Evolutionary conservation across 1,140 invertebrate genomes (phyloP).

Genomic region (Formica selysi): DNA sequence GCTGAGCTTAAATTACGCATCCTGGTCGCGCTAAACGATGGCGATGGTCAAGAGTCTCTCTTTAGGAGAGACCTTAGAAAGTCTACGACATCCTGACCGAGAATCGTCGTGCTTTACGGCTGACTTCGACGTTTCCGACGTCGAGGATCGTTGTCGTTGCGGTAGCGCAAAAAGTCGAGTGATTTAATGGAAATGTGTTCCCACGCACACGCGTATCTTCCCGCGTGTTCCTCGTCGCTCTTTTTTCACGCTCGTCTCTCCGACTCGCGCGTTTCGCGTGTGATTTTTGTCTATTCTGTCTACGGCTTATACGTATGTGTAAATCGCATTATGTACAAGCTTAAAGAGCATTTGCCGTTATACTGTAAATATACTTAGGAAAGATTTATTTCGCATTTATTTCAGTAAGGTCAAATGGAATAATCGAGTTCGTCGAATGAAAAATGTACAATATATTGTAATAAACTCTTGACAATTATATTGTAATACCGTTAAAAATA

Average conservation of each 20-base stretch:
- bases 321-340: neutral
- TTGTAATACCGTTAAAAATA: neutral
- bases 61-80: slow-evolving; percentile 68
- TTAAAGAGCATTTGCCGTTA: slow-evolving; percentile 14
- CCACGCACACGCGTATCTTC: slow-evolving; percentile 70
- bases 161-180: slow-evolving; percentile 70
- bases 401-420: slow-evolving; percentile 13
- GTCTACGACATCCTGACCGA: slow-evolving; percentile 77
- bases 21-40: neutral
- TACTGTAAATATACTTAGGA: slow-evolving; percentile 4
- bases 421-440: neutral
- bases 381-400: slow-evolving; percentile 14
- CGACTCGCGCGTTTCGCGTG: slow-evolving; percentile 15
- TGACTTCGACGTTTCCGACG: slow-evolving; percentile 62
- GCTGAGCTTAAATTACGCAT: neutral
- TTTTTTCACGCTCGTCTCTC: slow-evolving; percentile 13
- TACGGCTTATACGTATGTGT: neutral
- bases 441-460: neutral
- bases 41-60: slow-evolving; percentile 54
- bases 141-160: slow-evolving; percentile 45
- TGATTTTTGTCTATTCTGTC: slow-evolving; percentile 17
- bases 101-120: slow-evolving; percentile 75
- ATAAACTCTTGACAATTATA: neutral
- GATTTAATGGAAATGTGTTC: slow-evolving; percentile 79
- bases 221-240: slow-evolving; percentile 40